Conservation (phyloP, 2,888 invertebrate species). For the Habrosyne pyritoides region DNA sequence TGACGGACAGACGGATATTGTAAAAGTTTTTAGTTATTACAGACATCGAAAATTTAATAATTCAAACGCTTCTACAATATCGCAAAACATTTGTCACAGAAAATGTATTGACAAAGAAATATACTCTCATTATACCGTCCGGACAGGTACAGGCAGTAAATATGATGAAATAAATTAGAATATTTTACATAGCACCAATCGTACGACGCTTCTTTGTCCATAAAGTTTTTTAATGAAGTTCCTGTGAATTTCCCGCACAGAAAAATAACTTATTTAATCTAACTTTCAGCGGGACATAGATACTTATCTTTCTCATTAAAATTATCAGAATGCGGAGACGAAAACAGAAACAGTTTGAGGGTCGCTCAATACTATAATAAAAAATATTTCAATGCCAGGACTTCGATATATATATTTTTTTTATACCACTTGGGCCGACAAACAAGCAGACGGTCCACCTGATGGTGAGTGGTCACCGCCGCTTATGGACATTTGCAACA, state of each 20-base stretch:
- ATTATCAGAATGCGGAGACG: conserved; percentile 27
- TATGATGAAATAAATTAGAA: conserved; percentile 2
- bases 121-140: neutral
- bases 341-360: conserved; percentile 13
- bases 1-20: no score
- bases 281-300: conserved; percentile 41
- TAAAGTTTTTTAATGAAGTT: conserved; percentile 26
- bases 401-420: neutral
- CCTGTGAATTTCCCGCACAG: conserved; percentile 20
- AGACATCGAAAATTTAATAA: no score
- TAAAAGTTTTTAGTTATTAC: no score
- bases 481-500: no score
- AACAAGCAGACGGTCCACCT: no score
- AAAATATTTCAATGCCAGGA: neutral
- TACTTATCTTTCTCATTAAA: conserved; percentile 50
- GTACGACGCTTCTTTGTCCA: conserved; percentile 13
- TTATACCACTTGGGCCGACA: no score
- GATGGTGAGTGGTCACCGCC: no score
- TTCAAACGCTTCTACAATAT: neutral
- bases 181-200: conserved; percentile 1
- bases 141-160: neutral
- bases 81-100: neutral
- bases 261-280: conserved; percentile 58
- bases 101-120: neutral
- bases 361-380: neutral